Evolutionary conservation across 1,140 invertebrate species (phyloP), one percentile per base, ranked within the genome.

Genomic region (Tetraneura akinire): DNA sequence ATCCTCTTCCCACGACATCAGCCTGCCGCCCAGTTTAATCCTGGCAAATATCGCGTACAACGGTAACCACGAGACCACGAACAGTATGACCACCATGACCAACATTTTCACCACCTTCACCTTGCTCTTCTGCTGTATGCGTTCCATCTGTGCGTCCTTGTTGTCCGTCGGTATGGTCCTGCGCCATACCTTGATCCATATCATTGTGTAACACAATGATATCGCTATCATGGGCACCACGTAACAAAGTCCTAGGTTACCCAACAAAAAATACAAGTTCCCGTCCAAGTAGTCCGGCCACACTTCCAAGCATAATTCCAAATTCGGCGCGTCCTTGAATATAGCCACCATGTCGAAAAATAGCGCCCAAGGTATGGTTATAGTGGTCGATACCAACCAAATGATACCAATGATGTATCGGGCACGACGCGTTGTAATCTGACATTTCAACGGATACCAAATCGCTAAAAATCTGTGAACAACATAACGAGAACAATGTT

Each of bases 1-100:
- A 76, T 94, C 91, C 82, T 94, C 91, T 83, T 94, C 93, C 88
- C 89, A 91, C 3, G 89, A 86, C 78, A 90, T 88, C 0, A 92
- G 88, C 1, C 90, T 88, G 4, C 90, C 90, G 23, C 92, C 91
- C 2, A 96, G 87, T 85, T 96, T 96, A 83, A 96, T 92, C 78
- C 94, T 87, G 0, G 93, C 91, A 83, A 96, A 96, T 82, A 96
- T 94, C 5, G 92, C 89, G 87, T 98, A 98, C 13, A 98, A 88
- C 0, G 97, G 97, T 81, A 97, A 87, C 97, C 97, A 98, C 21
- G 95, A 97, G 0, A 97, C 86, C 0, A 96, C 94, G 86, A 99
- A 99, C 0, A 98, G 87, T 18, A 97, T 92, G 3, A 98, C 96
- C 0, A 99, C 96, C 0, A 94, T 93, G 0, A 97, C 91, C 80